Percentiles rank a stretch among this genome's conserved stretches.
Conservation (phyloP, 2,797 vertebrate genomes). For the Parotocinclus haroldoi region DNA sequence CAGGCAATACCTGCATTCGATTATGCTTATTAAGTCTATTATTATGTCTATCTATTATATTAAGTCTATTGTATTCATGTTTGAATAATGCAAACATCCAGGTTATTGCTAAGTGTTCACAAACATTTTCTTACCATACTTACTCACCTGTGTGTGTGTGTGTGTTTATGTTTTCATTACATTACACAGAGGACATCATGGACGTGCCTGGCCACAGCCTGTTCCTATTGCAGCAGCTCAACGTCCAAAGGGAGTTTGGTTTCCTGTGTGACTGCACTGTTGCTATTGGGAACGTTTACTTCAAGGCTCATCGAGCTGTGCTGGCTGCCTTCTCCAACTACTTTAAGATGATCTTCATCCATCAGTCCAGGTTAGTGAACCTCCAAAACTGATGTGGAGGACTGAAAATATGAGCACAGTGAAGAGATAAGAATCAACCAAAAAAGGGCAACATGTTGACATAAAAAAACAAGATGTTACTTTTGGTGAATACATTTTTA, state of each 20-base stretch:
- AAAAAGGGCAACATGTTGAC: too few relatives aligned
- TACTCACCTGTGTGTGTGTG: conserved; percentile 17
- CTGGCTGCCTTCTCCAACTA: conserved; percentile 97
- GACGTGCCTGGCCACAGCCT: conserved; percentile 87
- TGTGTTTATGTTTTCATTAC: conserved; percentile 22
- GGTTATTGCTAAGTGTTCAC: too few relatives aligned
- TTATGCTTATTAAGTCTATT: too few relatives aligned
- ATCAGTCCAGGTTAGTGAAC: conserved; percentile 88
- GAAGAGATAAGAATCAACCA: too few relatives aligned
- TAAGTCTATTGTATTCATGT: too few relatives aligned
- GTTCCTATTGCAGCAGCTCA: conserved; percentile 94
- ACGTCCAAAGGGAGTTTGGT: conserved; percentile 95
- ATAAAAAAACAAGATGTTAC: too few relatives aligned
- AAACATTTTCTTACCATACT: background rate
- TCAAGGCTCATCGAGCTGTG: conserved; percentile 95
- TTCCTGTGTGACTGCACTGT: conserved; percentile 98
- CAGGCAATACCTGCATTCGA: too few relatives aligned
- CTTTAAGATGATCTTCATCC: conserved; percentile 99
- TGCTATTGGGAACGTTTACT: conserved; percentile 96
- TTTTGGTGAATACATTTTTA: too few relatives aligned
- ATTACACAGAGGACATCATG: conserved; percentile 66
- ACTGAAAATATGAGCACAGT: too few relatives aligned
- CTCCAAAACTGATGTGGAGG: background rate
- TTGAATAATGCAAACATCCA: too few relatives aligned
- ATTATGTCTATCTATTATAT: too few relatives aligned